A percentile compares a stretch with the other conserved stretches of the same genome.
Evolutionary conservation across 2,113 vertebrate species (phyloP).

Genomic region (Caloenas nicobarica): DNA sequence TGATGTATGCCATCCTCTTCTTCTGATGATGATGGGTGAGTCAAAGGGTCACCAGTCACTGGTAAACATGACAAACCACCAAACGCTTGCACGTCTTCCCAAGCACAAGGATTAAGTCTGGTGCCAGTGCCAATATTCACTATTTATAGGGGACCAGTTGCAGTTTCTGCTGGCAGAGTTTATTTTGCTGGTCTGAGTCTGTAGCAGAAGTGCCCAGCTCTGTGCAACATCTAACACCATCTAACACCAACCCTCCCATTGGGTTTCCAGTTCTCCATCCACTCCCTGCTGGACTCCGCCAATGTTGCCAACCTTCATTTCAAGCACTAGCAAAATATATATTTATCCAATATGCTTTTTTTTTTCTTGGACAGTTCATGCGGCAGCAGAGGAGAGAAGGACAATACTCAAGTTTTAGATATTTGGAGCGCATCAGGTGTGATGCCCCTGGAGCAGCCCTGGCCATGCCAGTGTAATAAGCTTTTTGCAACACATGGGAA

Average conservation of each 20-base stretch:
- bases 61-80: background rate
- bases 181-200: background rate
- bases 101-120: background rate
- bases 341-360: background rate
- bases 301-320: background rate
- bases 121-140: fast-evolving
- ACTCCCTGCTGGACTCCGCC: background rate
- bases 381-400: background rate
- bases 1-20: background rate
- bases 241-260: background rate
- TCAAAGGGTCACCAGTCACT: background rate
- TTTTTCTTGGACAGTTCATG: background rate
- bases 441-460: background rate
- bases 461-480: background rate
- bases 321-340: background rate
- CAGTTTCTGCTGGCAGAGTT: background rate
- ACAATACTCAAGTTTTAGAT: background rate
- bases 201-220: background rate
- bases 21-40: background rate
- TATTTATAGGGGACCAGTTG: background rate
- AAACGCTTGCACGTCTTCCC: fast-evolving
- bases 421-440: background rate
- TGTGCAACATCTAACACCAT: background rate
- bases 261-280: background rate
- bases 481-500: background rate